These are phyloP conservation scores for Eulemur rufifrons DNA, from an alignment of 2,113 vertebrate genomes.

Conservation along the genomic window DNA sequence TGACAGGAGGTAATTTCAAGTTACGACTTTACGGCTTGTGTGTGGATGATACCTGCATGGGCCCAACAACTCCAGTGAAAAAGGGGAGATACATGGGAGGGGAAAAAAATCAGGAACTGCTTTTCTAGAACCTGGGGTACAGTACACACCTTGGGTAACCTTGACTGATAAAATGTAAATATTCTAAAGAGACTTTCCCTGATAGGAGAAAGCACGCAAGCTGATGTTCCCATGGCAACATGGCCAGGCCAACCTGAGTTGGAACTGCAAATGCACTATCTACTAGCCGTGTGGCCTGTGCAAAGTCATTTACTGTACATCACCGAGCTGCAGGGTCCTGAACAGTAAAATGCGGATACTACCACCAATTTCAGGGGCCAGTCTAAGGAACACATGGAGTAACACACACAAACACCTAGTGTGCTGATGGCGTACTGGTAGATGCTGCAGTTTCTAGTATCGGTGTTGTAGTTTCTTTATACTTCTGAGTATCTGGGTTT, in stretches of 20 bases:
- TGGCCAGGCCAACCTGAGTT: fast-evolving
- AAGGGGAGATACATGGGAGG: background rate
- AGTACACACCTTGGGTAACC: background rate
- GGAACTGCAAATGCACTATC: background rate
- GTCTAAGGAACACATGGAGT: background rate
- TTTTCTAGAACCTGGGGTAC: background rate
- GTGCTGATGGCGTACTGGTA: background rate
- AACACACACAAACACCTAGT: background rate
- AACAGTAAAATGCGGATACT: background rate
- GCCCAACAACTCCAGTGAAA: background rate
- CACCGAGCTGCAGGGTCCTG: background rate
- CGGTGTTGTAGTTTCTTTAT: background rate
- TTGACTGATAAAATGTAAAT: constrained; percentile 12
- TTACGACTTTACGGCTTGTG: background rate
- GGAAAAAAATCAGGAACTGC: background rate
- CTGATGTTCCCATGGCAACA: background rate
- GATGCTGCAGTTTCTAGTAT: background rate
- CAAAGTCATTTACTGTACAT: background rate
- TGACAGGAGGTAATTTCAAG: background rate
- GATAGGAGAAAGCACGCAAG: background rate
- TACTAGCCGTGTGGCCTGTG: background rate
- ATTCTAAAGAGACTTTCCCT: background rate
- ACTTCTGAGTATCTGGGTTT: background rate
- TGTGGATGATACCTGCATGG: background rate
- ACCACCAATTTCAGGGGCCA: background rate